A percentile compares a stretch with the other conserved stretches of the same genome.
Evolutionary conservation across 2,888 invertebrate genomes (phyloP).

Genomic region (Chelonus formosanus): DNA sequence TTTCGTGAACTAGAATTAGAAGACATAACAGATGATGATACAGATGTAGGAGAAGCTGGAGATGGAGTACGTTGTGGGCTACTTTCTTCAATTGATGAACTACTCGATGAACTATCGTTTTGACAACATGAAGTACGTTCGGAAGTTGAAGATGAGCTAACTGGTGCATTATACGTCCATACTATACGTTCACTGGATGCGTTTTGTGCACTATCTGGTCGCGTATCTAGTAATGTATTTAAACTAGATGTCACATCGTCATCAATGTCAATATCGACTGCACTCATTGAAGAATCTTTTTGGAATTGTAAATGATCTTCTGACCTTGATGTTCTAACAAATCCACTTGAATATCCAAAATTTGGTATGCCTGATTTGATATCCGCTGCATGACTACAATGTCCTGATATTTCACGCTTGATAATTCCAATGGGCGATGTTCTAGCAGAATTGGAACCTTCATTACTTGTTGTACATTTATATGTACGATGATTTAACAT

Average conservation of each 20-base stretch:
- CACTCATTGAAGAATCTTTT: conserved; percentile 80
- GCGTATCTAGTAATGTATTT: conserved; percentile 87
- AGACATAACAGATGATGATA: conserved; percentile 88
- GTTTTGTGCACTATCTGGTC: conserved; percentile 70
- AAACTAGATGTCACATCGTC: conserved; percentile 93
- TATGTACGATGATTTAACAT: conserved; percentile 69
- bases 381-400: conserved; percentile 43
- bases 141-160: conserved; percentile 70
- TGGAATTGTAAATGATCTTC: conserved; percentile 90
- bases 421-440: conserved; percentile 68
- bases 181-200: conserved; percentile 76
- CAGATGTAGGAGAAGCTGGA: conserved; percentile 84
- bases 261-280: conserved; percentile 90
- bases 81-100: conserved; percentile 60
- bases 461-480: conserved; percentile 47
- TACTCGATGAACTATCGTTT: conserved; percentile 67
- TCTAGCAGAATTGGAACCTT: conserved; percentile 67
- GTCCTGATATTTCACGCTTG: conserved; percentile 64
- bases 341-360: conserved; percentile 66
- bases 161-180: conserved; percentile 93
- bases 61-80: conserved; percentile 72
- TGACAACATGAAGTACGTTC: conserved; percentile 69
- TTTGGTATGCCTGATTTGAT: conserved; percentile 44
- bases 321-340: conserved; percentile 87
- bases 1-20: conserved; percentile 76